Evolutionary conservation across 2,113 vertebrate genomes (phyloP).

Genomic region (Tachysurus vachellii): DNA sequence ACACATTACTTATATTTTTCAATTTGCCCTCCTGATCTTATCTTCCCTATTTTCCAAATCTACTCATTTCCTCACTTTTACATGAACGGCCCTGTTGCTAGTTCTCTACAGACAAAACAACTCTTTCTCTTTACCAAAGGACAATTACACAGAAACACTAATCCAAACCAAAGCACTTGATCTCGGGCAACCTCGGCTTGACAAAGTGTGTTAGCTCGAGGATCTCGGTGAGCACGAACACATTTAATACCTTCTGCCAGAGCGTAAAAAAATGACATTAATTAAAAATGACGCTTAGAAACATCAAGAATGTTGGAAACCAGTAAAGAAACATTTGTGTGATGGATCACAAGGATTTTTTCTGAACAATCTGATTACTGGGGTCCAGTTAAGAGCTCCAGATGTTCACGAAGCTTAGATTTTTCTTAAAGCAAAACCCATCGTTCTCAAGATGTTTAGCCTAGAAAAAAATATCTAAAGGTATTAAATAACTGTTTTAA

Average conservation of each 20-base stretch:
- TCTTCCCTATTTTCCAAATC: not conserved
- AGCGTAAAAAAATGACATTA: not conserved
- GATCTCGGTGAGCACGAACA: not conserved
- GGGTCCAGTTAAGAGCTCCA: not conserved
- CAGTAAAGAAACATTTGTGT: not conserved
- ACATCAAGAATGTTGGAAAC: not conserved
- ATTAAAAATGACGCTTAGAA: too few relatives aligned
- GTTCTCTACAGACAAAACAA: not conserved
- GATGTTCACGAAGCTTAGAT: not conserved
- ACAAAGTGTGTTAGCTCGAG: not conserved
- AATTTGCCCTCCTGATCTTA: slow-evolving; percentile 7
- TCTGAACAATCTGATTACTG: not conserved
- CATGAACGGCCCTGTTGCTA: not conserved
- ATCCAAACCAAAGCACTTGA: not conserved
- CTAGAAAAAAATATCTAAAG: not conserved
- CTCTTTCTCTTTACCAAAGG: not conserved
- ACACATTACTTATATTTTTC: not conserved
- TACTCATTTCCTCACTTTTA: slow-evolving; percentile 1
- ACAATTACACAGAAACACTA: slow-evolving; percentile 12
- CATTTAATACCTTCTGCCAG: not conserved
- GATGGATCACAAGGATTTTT: not conserved
- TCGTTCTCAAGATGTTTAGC: not conserved
- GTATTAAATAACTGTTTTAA: not conserved
- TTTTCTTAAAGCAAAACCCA: not conserved
- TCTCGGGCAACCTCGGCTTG: not conserved